These are phyloP conservation scores for Berghia stephanieae DNA, from an alignment of 1,140 invertebrate genomes.

Conservation along the genomic window DNA sequence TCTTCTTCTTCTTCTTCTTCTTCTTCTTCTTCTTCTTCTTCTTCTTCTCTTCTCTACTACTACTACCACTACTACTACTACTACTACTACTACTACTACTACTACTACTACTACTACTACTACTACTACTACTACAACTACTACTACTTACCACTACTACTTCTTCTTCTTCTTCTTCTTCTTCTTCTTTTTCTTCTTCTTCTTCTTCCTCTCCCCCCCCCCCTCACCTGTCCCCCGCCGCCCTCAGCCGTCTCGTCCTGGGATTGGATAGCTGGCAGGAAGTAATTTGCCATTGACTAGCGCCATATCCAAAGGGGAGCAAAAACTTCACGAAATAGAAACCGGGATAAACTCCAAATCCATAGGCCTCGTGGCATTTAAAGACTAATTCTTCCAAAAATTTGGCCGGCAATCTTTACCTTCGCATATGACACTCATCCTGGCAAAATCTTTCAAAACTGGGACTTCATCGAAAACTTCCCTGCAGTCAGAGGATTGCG, in stretches of 20 bases:
- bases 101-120: background rate
- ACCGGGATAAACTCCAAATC: background rate
- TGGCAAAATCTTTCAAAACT: too few species aligned
- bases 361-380: background rate
- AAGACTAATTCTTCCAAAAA: background rate
- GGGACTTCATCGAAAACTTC: too few species aligned
- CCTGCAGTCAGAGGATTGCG: too few species aligned
- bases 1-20: too few species aligned
- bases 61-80: background rate
- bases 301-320: too few species aligned
- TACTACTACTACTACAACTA: background rate
- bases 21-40: background rate
- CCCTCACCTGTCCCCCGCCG: background rate
- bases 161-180: background rate
- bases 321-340: too few species aligned
- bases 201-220: background rate
- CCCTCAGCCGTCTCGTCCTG: background rate
- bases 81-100: conserved; percentile 7
- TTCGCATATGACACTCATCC: too few species aligned
- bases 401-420: background rate
- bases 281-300: too few species aligned
- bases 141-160: background rate
- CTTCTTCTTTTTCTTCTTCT: background rate
- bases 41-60: background rate
- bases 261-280: too few species aligned